Conservation (phyloP, 2,797 vertebrate genomes). For the Phoebastria nigripes region DNA sequence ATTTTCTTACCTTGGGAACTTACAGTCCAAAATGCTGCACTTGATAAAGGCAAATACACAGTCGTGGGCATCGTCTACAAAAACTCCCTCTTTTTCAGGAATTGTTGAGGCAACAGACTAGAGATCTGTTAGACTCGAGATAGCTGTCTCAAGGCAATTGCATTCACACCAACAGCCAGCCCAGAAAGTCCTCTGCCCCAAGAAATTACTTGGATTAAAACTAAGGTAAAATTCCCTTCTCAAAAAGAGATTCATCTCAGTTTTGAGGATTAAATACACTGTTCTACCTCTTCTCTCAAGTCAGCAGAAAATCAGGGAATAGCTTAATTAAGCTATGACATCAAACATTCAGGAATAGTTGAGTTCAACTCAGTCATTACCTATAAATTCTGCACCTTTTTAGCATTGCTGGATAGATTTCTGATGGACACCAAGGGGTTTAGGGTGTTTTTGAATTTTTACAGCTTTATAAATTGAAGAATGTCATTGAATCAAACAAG, state of each 20-base stretch:
- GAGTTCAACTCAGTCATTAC: background rate
- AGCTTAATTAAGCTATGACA: background rate
- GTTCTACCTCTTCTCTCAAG: background rate
- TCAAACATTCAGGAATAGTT: background rate
- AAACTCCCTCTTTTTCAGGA: background rate
- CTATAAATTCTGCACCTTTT: background rate
- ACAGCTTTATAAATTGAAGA: background rate
- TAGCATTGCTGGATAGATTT: background rate
- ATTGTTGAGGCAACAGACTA: background rate
- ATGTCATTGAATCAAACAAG: background rate
- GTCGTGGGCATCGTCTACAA: background rate
- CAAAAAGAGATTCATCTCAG: background rate
- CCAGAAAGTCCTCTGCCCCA: background rate
- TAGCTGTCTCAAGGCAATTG: background rate
- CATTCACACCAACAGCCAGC: background rate
- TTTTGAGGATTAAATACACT: background rate
- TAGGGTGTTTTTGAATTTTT: background rate
- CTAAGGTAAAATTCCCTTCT: background rate
- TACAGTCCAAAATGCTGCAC: background rate
- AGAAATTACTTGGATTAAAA: background rate
- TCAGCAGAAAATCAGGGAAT: background rate
- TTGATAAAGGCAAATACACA: background rate
- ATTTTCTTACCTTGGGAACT: background rate
- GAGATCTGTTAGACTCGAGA: background rate
- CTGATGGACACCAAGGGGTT: background rate